phyloP scores from a whole-genome alignment of 2,113 vertebrate genomes.

The Chionis minor region DNA sequence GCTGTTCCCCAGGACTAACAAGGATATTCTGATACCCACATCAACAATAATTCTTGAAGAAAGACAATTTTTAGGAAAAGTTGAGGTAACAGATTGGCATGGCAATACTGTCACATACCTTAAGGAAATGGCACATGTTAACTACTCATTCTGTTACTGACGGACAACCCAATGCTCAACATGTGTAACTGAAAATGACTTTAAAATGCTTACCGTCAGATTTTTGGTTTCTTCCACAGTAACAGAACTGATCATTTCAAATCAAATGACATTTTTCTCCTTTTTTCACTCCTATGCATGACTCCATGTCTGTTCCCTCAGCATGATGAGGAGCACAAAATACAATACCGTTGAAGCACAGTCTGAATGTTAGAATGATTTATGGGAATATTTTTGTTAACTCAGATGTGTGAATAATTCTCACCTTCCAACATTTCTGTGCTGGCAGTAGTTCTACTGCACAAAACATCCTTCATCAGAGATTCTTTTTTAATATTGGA shows the following conservation, averaged over 20 bases:
- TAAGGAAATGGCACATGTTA: fast-evolving
- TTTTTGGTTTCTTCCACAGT: not conserved
- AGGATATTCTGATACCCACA: not conserved
- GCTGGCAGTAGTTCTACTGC: not conserved
- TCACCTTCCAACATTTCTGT: not conserved
- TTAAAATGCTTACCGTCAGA: not conserved
- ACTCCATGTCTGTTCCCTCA: not conserved
- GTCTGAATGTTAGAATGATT: not conserved
- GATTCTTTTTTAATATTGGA: not conserved
- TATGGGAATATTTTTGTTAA: not conserved
- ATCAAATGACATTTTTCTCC: not conserved
- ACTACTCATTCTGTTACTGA: not conserved
- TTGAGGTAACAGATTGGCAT: not conserved
- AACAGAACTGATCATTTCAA: not conserved
- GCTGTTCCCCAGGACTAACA: not conserved
- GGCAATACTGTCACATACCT: not conserved
- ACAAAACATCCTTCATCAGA: not conserved
- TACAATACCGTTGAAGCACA: not conserved
- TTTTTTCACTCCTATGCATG: not conserved
- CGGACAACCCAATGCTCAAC: not conserved
- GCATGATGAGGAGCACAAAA: not conserved
- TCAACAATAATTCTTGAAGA: not conserved
- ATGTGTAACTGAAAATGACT: not conserved
- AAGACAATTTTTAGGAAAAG: not conserved
- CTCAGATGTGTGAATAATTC: not conserved